Conservation (phyloP, 1,140 invertebrate species). For the Trichogramma pretiosum region DNA sequence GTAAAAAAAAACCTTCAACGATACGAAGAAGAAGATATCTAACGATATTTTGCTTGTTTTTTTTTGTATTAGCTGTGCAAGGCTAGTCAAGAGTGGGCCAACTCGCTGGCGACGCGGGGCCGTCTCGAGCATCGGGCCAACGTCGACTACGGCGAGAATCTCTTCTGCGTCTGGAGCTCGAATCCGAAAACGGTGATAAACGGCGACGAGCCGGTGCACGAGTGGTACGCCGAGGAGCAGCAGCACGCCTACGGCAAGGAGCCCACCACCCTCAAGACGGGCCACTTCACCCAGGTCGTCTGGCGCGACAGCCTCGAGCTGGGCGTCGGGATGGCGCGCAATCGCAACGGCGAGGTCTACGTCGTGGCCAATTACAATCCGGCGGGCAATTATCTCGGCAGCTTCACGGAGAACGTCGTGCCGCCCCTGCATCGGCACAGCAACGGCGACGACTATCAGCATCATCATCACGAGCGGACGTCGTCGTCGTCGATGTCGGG, state of each 20-base stretch:
- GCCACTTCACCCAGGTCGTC: conserved; percentile 66
- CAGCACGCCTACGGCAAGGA: conserved; percentile 53
- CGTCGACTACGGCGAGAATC: conserved; percentile 72
- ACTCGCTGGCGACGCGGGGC: conserved; percentile 58
- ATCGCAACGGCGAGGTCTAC: conserved; percentile 61
- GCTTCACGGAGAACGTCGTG: conserved; percentile 67
- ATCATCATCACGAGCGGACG: neutral
- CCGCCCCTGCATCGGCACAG: conserved; percentile 35
- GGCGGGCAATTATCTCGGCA: conserved; percentile 74
- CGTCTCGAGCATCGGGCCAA: conserved; percentile 66
- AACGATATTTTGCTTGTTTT: conserved; percentile 5
- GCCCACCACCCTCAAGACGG: conserved; percentile 57
- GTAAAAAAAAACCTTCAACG: too few species aligned
- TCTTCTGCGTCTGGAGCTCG: conserved; percentile 67
- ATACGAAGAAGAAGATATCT: too few species aligned
- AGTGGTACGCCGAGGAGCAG: conserved; percentile 52
- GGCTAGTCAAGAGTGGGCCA: conserved; percentile 76
- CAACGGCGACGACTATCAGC: neutral
- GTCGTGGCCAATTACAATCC: conserved; percentile 83
- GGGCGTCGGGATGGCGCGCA: conserved; percentile 66
- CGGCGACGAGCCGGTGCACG: conserved; percentile 64
- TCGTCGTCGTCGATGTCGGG: neutral
- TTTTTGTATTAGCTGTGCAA: conserved; percentile 49
- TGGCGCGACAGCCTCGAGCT: conserved; percentile 71
- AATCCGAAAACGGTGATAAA: conserved; percentile 58